Percentiles rank a stretch among this genome's conserved stretches.
Conservation (phyloP, 1,140 invertebrate genomes). For the Brachionus plicatilis region DNA sequence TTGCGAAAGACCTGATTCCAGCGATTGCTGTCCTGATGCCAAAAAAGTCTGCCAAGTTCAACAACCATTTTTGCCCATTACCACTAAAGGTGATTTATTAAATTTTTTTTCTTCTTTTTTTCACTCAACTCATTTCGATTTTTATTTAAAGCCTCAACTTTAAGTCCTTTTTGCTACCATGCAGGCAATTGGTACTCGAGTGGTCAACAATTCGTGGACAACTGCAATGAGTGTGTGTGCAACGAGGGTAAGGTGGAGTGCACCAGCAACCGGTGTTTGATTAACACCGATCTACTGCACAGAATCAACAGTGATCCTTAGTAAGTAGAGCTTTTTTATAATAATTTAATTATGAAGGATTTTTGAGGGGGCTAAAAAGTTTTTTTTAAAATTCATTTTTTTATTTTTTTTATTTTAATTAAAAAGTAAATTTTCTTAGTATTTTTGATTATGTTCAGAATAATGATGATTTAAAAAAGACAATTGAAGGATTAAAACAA, state of each 20-base stretch:
- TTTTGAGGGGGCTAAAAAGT: no score
- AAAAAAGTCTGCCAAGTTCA: constrained; percentile 60
- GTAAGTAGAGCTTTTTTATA: background rate
- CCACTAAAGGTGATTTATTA: background rate
- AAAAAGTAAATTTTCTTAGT: no score
- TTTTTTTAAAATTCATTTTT: no score
- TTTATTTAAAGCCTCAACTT: background rate
- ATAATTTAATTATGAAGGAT: no score
- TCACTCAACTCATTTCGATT: background rate
- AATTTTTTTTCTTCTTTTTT: background rate
- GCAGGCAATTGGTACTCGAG: background rate
- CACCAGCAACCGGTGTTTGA: constrained; percentile 67
- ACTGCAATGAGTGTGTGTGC: constrained; percentile 32
- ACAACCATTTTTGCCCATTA: background rate
- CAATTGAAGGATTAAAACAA: no score
- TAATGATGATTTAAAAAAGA: no score
- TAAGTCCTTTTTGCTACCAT: background rate
- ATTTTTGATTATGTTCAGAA: no score
- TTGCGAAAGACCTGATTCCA: constrained; percentile 61
- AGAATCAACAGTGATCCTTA: constrained; percentile 62
- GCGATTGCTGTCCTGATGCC: constrained; percentile 83
- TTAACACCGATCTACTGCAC: constrained; percentile 65
- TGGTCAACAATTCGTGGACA: background rate
- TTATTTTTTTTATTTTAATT: no score
- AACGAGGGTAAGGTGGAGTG: constrained; percentile 57